phyloP scores from a whole-genome alignment of 1,140 invertebrate genomes.

The Dryas iulia region DNA sequence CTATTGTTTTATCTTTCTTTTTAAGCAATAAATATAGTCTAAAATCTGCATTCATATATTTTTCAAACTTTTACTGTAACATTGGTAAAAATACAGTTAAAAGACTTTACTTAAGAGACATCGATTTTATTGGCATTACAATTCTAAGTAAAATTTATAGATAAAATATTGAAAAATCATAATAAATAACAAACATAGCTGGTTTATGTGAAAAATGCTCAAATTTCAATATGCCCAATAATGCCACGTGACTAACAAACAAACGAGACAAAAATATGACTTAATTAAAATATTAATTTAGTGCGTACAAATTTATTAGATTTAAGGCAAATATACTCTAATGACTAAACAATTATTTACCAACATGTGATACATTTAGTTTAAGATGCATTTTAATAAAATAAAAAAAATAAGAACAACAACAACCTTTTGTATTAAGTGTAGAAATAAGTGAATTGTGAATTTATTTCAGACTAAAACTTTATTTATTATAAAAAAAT shows the following conservation, averaged over 20 bases:
- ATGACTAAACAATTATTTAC: conserved; percentile 3
- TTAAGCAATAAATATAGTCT: too few species aligned
- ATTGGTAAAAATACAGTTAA: too few species aligned
- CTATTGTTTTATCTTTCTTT: too few species aligned
- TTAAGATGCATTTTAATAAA: conserved; percentile 12
- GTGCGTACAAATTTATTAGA: not conserved
- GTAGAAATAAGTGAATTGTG: not conserved
- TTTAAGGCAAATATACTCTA: not conserved
- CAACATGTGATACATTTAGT: conserved; percentile 16
- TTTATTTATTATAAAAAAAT: not conserved
- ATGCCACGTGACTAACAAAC: not conserved
- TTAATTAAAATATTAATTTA: not conserved
- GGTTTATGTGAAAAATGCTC: not conserved
- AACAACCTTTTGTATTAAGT: not conserved
- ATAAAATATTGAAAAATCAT: too few species aligned
- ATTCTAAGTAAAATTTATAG: too few species aligned
- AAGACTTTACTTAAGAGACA: too few species aligned
- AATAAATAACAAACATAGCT: too few species aligned
- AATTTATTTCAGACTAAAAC: not conserved
- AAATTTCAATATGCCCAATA: not conserved
- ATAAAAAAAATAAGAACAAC: not conserved
- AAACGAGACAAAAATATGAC: conserved; percentile 3
- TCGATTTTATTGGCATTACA: too few species aligned
- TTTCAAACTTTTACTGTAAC: too few species aligned
- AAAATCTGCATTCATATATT: too few species aligned